Evolutionary conservation across 64 coral and sea anemone species (phyloP), one percentile per base, ranked within the genome.

Genomic region (Orbicella faveolata): DNA sequence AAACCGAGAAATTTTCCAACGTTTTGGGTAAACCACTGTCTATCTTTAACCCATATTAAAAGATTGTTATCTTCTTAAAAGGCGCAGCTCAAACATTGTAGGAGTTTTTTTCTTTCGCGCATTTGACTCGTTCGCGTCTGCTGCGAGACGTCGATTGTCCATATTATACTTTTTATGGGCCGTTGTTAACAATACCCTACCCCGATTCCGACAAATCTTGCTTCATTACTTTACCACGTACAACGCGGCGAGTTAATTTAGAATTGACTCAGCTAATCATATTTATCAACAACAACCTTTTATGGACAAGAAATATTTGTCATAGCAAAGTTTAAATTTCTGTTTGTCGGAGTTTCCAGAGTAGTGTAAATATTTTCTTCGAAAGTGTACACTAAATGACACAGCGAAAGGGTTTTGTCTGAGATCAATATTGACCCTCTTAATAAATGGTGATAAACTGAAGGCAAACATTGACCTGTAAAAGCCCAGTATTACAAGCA

Each of bases 241-340:
- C 76, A 54, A 21, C 20, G 9, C 25, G 55, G 21, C 0, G 33
- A 36, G 34, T 81, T 81, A 63, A 81, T 62, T 81, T 63, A 36
- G 13, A 83, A 65, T 36, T 67, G 1, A 67, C 30, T 83, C 34
- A 20, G 15, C 51, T 80, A 80, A 80, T 64, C 34, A 11, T 41
- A 35, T 44, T 66, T 83, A 44, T 66, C 61, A 44, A 70, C 21
- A 83, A 83, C 34, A 83, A 66, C 17, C 3, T 83, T 83, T 63
- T 67, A 48, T 83, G 18, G 61, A 83, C 36, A 63, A 63, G 33
- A 66, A 65, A 41, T 83, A 67, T 83, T 83, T 83, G 61, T 36
- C 4, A 41, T 23, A 44, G 11, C 63, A 23, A 44, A 68, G 80
- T 67, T 30, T 25, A 13, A 67, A 34, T 41, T 66, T 83, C 0